phyloP scores from a whole-genome alignment of 2,113 vertebrate species.

The Callorhinus ursinus region DNA sequence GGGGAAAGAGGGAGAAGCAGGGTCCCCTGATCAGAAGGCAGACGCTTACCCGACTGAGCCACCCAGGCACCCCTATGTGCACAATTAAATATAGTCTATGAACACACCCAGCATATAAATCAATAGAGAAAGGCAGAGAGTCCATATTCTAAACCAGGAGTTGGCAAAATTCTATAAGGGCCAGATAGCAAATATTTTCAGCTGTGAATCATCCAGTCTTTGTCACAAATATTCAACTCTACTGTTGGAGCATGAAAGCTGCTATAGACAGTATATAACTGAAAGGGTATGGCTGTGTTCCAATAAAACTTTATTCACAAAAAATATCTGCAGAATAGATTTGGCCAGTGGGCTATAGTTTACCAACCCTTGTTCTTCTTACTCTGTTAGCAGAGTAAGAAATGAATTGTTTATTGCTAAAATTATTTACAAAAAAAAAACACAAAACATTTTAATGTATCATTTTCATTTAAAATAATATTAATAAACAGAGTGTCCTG shows the following conservation, averaged over 20 bases:
- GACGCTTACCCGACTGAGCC: background rate
- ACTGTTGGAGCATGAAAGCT: background rate
- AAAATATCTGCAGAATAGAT: background rate
- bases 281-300: background rate
- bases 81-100: slow-evolving; percentile 19
- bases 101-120: background rate
- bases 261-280: background rate
- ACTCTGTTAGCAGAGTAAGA: background rate
- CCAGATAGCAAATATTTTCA: background rate
- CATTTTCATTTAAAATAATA: slow-evolving; percentile 9
- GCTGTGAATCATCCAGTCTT: background rate
- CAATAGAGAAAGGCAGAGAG: background rate
- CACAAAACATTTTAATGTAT: background rate
- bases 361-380: background rate
- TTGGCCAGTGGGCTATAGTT: background rate
- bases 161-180: background rate
- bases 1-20: background rate
- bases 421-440: background rate
- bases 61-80: background rate
- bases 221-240: background rate
- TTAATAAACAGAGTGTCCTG: background rate
- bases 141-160: background rate
- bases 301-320: slow-evolving; percentile 40
- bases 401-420: slow-evolving; percentile 12
- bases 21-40: background rate